These are phyloP conservation scores for Pilophorus perplexus DNA, from an alignment of 2,888 invertebrate genomes.

Conservation along the genomic window DNA sequence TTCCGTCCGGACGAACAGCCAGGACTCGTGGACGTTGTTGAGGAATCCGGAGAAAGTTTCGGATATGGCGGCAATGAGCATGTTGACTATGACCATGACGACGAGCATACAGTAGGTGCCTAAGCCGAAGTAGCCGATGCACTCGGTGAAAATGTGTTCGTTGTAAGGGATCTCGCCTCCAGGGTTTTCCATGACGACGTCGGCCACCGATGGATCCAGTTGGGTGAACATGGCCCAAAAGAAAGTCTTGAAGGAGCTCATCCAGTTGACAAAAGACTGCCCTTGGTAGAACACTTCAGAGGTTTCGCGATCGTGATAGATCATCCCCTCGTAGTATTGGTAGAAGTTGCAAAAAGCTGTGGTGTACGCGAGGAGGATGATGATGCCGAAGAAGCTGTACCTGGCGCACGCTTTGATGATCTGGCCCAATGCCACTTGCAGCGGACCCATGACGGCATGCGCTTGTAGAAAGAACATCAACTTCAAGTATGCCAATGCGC, in stretches of 20 bases:
- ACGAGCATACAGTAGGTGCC: conserved; percentile 67
- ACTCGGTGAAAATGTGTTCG: conserved; percentile 62
- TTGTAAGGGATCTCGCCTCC: too few relatives aligned
- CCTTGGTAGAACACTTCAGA: conserved; percentile 57
- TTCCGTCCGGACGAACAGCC: conserved; percentile 73
- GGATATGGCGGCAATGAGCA: conserved; percentile 71
- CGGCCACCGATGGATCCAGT: conserved; percentile 63
- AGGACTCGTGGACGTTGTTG: too few relatives aligned
- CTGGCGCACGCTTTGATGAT: background rate
- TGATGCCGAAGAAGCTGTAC: conserved; percentile 2
- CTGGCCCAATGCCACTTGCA: conserved; percentile 51
- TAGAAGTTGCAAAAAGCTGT: conserved; percentile 55
- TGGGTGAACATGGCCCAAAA: conserved; percentile 71
- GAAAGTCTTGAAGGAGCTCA: conserved; percentile 54
- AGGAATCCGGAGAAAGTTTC: conserved; percentile 67
- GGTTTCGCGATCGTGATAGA: conserved; percentile 58
- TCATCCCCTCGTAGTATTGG: conserved; percentile 65
- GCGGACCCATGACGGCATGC: conserved; percentile 63
- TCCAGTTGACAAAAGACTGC: conserved; percentile 52
- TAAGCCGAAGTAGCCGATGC: conserved; percentile 66
- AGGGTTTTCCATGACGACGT: conserved; percentile 63
- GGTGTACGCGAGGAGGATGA: background rate
- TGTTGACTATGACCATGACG: conserved; percentile 71
- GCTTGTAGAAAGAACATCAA: conserved; percentile 64
- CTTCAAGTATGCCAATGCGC: conserved; percentile 65